Conservation (phyloP, 2,888 invertebrate species). For the Lottia scabra region DNA sequence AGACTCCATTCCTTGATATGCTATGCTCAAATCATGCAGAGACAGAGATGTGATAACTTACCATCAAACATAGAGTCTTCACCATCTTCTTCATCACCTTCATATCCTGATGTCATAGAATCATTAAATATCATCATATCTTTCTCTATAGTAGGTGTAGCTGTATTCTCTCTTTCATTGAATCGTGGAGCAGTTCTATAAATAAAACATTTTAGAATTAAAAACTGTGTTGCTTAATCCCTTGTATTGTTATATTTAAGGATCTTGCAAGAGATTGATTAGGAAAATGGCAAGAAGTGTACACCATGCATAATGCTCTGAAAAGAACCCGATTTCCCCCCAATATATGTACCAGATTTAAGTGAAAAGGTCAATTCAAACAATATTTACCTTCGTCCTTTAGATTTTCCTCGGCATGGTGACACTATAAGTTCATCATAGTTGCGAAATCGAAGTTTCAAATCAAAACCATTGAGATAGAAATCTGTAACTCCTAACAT, state of each 20-base stretch:
- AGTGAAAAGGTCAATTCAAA: neutral
- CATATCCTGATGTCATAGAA: conserved; percentile 56
- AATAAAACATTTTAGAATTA: conserved; percentile 3
- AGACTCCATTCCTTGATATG: no score
- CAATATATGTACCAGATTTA: no score
- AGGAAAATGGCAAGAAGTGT: no score
- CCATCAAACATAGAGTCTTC: conserved; percentile 45
- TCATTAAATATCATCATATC: conserved; percentile 38
- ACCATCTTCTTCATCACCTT: conserved; percentile 57
- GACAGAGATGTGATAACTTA: neutral
- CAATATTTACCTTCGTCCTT: conserved; percentile 32
- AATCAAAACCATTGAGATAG: conserved; percentile 43
- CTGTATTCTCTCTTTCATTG: conserved; percentile 36
- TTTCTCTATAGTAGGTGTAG: conserved; percentile 40
- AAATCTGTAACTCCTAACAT: conserved; percentile 57
- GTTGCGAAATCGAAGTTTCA: conserved; percentile 51
- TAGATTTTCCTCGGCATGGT: conserved; percentile 49
- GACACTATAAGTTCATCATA: conserved; percentile 62
- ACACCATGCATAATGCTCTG: no score
- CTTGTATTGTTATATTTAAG: no score
- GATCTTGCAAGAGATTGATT: no score
- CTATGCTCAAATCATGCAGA: no score
- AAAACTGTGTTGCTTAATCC: no score
- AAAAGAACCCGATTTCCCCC: no score
- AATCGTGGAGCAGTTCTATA: conserved; percentile 14